Conservation (phyloP, 2,113 vertebrate genomes). For the Apaloderma vittatum region DNA sequence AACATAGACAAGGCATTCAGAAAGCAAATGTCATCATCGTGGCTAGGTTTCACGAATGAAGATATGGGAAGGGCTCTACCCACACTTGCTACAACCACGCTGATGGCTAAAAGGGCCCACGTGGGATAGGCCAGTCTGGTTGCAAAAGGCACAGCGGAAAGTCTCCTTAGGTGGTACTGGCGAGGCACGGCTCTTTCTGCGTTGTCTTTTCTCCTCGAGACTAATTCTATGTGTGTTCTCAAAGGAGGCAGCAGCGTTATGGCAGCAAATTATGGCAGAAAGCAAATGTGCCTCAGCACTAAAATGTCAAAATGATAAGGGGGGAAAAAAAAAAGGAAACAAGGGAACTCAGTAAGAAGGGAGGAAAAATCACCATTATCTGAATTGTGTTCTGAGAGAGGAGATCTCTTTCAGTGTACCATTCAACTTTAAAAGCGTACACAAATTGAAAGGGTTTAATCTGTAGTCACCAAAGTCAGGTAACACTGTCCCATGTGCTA, state of each 20-base stretch:
- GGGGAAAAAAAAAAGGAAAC: not conserved
- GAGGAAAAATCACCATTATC: rapidly evolving
- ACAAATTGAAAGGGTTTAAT: not conserved
- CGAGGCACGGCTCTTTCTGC: too few species aligned
- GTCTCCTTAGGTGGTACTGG: too few species aligned
- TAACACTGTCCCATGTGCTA: not conserved
- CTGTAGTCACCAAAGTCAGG: not conserved
- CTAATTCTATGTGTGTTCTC: too few species aligned
- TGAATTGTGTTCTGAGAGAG: not conserved
- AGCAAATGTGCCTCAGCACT: not conserved
- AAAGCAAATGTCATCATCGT: not conserved
- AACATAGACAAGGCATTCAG: not conserved
- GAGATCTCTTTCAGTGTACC: not conserved
- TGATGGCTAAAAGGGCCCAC: too few species aligned
- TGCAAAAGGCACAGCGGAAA: too few species aligned
- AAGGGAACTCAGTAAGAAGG: not conserved
- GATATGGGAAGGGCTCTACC: too few species aligned
- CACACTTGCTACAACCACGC: too few species aligned
- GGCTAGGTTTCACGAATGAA: too few species aligned
- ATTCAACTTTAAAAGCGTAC: not conserved
- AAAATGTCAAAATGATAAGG: not conserved
- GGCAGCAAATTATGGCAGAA: too few species aligned
- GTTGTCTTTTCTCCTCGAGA: too few species aligned
- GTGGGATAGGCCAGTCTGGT: too few species aligned
- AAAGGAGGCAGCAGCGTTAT: too few species aligned